Evolutionary conservation across 2,113 vertebrate genomes (phyloP).

Genomic region (Poeciliopsis prolifica): DNA sequence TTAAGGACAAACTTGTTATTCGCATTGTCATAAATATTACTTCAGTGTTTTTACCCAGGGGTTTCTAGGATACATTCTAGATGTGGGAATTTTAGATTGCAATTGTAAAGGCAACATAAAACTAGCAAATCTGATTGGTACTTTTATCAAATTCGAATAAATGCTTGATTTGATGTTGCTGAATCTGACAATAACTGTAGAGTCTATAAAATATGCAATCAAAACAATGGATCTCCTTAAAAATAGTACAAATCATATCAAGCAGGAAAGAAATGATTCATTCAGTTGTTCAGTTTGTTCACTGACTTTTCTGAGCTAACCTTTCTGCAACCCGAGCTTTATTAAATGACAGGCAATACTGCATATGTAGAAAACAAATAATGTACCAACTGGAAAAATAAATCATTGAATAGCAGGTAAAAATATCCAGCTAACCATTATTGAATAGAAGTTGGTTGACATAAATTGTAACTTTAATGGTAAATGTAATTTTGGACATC

Average conservation of each 20-base stretch:
- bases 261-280: constrained; percentile 3
- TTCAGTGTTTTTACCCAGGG: neutral
- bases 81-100: neutral
- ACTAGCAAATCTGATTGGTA: neutral
- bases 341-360: too few relatives aligned
- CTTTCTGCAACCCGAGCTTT: neutral
- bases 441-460: neutral
- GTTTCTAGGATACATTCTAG: neutral
- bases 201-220: neutral
- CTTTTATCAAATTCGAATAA: too few relatives aligned
- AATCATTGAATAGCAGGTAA: neutral
- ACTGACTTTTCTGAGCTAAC: neutral
- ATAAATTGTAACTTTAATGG: neutral
- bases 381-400: neutral
- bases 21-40: constrained; percentile 19
- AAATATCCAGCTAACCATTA: neutral
- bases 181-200: neutral
- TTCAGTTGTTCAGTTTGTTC: constrained; percentile 1
- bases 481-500: neutral
- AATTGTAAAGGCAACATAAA: neutral
- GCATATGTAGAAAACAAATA: neutral
- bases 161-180: neutral
- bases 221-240: neutral
- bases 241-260: constrained; percentile 9
- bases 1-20: constrained; percentile 36